Percentiles rank a stretch among this genome's conserved stretches.
Conservation (phyloP, 2,888 invertebrate genomes). For the Adela reaumurella region DNA sequence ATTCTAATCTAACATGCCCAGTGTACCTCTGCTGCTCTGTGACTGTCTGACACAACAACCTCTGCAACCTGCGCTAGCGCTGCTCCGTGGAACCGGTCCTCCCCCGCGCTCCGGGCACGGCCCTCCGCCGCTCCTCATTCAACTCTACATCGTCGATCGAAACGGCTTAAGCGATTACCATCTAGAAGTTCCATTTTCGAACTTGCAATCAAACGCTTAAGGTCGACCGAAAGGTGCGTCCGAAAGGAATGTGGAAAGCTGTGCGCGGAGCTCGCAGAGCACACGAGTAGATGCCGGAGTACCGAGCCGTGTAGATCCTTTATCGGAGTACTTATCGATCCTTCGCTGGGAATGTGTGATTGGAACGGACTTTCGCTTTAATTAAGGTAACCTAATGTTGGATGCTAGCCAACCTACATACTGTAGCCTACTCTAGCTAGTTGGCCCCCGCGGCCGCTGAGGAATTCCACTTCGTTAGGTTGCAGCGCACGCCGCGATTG, state of each 20-base stretch:
- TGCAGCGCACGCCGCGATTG: background rate
- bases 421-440: too few relatives aligned
- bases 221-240: background rate
- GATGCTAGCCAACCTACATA: background rate
- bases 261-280: too few relatives aligned
- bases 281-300: too few relatives aligned
- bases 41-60: too few relatives aligned
- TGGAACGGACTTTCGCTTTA: background rate
- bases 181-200: background rate
- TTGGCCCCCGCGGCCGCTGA: background rate
- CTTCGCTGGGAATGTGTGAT: background rate
- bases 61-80: background rate
- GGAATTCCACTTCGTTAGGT: background rate
- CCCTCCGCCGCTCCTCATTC: background rate
- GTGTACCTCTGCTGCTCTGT: too few relatives aligned
- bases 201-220: background rate
- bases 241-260: too few relatives aligned
- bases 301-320: background rate
- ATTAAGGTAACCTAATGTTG: background rate
- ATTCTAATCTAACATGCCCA: too few relatives aligned
- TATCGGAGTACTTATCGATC: background rate
- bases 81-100: background rate
- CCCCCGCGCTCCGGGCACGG: background rate
- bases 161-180: background rate
- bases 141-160: background rate